A percentile compares a stretch with the other conserved stretches of the same genome.
Evolutionary conservation across 2,113 vertebrate species (phyloP).

Genomic region (Sigmodon hispidus): DNA sequence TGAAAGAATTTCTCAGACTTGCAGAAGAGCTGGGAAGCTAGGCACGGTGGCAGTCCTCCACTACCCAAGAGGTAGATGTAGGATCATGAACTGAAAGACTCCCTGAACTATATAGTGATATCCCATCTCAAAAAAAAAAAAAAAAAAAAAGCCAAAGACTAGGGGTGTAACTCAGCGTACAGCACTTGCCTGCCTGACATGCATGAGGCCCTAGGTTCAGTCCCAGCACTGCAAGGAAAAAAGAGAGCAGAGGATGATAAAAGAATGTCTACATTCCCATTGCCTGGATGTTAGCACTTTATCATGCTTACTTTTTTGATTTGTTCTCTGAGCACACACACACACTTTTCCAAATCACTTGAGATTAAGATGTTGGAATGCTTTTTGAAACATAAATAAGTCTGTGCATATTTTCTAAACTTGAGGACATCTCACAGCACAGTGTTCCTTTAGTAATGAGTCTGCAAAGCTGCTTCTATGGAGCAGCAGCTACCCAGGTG

Average conservation of each 20-base stretch:
- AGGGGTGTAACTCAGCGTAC: neutral
- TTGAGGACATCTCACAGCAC: rapidly evolving
- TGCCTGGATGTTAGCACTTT: neutral
- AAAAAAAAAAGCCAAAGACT: neutral
- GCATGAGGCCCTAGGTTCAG: neutral
- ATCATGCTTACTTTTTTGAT: neutral
- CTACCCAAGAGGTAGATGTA: neutral
- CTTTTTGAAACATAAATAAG: neutral
- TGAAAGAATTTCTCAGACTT: neutral
- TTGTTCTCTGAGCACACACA: rapidly evolving
- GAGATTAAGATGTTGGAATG: neutral
- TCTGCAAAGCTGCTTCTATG: neutral
- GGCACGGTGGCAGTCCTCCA: neutral
- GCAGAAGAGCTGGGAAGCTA: neutral
- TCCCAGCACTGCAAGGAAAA: neutral
- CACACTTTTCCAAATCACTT: neutral
- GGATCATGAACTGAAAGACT: neutral
- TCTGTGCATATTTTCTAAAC: neutral
- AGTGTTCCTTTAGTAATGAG: neutral
- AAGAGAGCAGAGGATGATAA: neutral
- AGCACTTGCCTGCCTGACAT: too few relatives aligned
- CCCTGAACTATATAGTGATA: neutral
- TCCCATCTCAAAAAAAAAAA: too few relatives aligned
- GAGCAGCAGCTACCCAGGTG: neutral
- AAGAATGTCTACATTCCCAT: neutral